Conservation (phyloP, 2,888 invertebrate species). For the Mycalesis mineus region DNA sequence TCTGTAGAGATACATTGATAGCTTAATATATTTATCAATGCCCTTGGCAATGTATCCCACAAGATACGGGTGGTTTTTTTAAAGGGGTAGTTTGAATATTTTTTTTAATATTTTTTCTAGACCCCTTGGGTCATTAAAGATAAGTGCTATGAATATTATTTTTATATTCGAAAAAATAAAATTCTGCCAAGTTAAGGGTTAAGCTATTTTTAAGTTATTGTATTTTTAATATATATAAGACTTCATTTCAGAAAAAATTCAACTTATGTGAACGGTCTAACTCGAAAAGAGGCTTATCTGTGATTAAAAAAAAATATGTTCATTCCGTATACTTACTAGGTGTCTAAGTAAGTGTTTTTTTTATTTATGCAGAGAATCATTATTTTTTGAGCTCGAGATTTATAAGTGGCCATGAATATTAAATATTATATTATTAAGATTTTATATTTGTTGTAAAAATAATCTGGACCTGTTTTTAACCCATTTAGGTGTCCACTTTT, state of each 20-base stretch:
- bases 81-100: no score
- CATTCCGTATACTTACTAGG: background rate
- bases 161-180: no score
- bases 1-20: no score
- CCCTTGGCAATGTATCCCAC: no score
- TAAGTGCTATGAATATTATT: no score
- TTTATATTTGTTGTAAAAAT: no score
- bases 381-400: background rate
- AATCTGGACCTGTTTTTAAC: no score
- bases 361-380: background rate
- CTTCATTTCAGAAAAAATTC: background rate
- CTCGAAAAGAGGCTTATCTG: slow-evolving; percentile 11
- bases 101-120: no score
- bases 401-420: background rate
- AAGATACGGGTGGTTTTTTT: no score
- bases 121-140: no score
- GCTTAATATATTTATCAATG: no score
- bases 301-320: slow-evolving; percentile 9
- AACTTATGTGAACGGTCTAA: background rate
- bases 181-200: background rate
- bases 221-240: slow-evolving; percentile 1
- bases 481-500: no score
- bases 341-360: background rate
- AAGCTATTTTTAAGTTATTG: background rate
- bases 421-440: background rate